These are phyloP conservation scores for Metallyticus violacea DNA, from an alignment of 2,888 invertebrate species.

Conservation along the genomic window DNA sequence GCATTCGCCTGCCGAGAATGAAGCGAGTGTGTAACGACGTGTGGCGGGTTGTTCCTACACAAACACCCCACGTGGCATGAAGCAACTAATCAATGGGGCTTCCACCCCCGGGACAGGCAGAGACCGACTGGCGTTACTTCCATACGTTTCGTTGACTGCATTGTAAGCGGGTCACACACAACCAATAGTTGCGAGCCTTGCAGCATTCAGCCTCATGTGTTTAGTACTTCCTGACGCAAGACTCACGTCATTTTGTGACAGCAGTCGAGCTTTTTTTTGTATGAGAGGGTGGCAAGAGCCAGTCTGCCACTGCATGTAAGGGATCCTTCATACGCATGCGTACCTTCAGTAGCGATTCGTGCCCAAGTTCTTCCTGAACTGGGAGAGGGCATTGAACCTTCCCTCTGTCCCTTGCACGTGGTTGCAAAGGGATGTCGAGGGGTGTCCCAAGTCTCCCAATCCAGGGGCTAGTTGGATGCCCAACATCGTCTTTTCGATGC, in stretches of 20 bases:
- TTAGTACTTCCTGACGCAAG: too few relatives aligned
- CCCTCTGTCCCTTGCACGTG: conserved; percentile 1
- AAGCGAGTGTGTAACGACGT: too few relatives aligned
- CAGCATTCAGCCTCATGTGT: too few relatives aligned
- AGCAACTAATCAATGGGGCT: conserved; percentile 10
- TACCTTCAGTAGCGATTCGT: background rate
- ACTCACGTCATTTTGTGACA: too few relatives aligned
- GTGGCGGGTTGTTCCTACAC: background rate
- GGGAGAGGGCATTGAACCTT: conserved; percentile 10
- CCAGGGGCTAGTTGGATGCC: too few relatives aligned
- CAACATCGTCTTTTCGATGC: too few relatives aligned
- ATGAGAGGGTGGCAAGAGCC: too few relatives aligned
- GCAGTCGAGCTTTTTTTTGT: too few relatives aligned
- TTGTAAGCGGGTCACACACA: too few relatives aligned
- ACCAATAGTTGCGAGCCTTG: too few relatives aligned
- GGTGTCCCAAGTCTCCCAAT: background rate
- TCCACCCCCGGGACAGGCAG: background rate
- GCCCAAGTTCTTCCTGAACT: background rate
- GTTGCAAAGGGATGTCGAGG: background rate
- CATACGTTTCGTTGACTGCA: too few relatives aligned
- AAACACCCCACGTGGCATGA: conserved; percentile 5
- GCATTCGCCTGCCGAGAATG: too few relatives aligned
- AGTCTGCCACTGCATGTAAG: background rate
- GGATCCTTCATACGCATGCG: background rate
- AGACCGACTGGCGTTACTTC: background rate